phyloP scores from a whole-genome alignment of 1,140 invertebrate species.

The Rhagoletis pomonella region DNA sequence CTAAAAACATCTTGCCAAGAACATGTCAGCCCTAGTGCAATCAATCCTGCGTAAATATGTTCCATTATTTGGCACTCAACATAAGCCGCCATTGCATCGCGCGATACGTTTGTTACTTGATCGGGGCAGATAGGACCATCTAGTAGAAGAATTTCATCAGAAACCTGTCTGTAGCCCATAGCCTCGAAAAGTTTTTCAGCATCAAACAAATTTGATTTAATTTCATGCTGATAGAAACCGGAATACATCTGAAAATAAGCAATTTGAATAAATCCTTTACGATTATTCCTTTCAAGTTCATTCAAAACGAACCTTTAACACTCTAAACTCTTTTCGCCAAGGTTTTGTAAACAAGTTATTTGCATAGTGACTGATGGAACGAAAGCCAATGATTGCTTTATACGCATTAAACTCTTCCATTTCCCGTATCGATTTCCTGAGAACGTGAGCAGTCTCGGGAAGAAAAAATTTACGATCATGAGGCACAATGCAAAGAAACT shows the following conservation, averaged over 20 bases:
- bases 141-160: slow-evolving; percentile 76
- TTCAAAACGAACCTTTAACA: slow-evolving; percentile 80
- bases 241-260: slow-evolving; percentile 82
- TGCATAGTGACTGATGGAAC: slow-evolving; percentile 88
- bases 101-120: slow-evolving; percentile 84
- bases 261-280: not conserved
- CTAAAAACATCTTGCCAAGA: slow-evolving; percentile 81
- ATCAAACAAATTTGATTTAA: slow-evolving; percentile 85
- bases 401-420: slow-evolving; percentile 86
- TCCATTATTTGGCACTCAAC: slow-evolving; percentile 89
- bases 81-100: slow-evolving; percentile 90
- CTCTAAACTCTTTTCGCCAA: slow-evolving; percentile 90
- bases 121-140: slow-evolving; percentile 87
- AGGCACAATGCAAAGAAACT: slow-evolving; percentile 85
- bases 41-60: slow-evolving; percentile 75
- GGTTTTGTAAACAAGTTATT: slow-evolving; percentile 89
- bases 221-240: slow-evolving; percentile 90
- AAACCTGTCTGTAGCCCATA: slow-evolving; percentile 84
- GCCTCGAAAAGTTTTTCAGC: slow-evolving; percentile 84
- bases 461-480: slow-evolving; percentile 87
- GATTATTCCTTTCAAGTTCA: not conserved
- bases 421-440: slow-evolving; percentile 82
- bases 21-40: slow-evolving; percentile 67
- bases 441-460: slow-evolving; percentile 82
- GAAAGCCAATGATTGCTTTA: slow-evolving; percentile 86